Conservation (phyloP, 2,797 vertebrate species). For the Pachyuromys duprasi region DNA sequence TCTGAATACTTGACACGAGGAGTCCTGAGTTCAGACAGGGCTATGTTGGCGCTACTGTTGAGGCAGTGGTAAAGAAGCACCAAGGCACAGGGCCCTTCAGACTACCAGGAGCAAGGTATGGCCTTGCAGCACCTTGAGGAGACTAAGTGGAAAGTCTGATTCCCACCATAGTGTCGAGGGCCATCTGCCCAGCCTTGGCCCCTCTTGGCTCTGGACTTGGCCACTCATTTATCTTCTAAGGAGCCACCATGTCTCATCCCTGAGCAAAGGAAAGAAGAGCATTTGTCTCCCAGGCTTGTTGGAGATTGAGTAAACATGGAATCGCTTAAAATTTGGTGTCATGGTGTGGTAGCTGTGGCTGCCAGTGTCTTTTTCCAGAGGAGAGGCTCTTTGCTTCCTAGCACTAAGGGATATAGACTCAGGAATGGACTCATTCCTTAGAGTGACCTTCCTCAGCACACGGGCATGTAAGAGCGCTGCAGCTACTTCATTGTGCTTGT, state of each 20-base stretch:
- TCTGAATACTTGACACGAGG: neutral
- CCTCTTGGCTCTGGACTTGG: neutral
- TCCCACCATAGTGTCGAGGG: neutral
- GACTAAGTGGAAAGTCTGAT: neutral
- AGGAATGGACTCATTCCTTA: neutral
- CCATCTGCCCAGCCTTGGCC: neutral
- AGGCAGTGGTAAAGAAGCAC: neutral
- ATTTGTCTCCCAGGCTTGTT: neutral
- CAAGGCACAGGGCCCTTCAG: neutral
- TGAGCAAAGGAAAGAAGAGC: neutral
- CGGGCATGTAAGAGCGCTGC: no score
- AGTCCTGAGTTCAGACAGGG: no score
- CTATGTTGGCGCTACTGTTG: no score
- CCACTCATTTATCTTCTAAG: neutral
- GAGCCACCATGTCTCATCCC: neutral
- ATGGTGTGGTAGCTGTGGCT: rapidly evolving
- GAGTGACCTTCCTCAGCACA: neutral
- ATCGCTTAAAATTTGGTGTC: neutral
- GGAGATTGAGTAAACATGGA: neutral
- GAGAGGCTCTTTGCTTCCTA: neutral
- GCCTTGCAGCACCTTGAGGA: neutral
- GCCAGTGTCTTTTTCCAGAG: neutral
- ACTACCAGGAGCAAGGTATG: neutral
- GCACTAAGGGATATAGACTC: neutral
- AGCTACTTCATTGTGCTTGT: neutral